These are phyloP conservation scores for Periophthalmodon schlosseri DNA, from an alignment of 2,113 vertebrate species.

Conservation along the genomic window DNA sequence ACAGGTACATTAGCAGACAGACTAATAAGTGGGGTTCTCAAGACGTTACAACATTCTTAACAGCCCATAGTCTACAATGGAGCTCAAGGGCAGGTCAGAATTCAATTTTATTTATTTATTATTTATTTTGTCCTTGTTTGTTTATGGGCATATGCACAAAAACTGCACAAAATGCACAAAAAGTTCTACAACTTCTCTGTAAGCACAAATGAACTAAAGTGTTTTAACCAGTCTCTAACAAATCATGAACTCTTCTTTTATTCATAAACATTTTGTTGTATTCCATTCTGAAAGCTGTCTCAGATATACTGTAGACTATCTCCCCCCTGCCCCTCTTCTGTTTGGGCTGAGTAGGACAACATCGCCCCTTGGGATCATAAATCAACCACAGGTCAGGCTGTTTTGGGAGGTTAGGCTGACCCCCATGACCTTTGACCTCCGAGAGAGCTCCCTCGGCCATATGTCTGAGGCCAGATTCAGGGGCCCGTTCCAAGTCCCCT, in stretches of 20 bases:
- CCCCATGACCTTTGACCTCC: slow-evolving; percentile 58
- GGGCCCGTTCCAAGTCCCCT: slow-evolving; percentile 45
- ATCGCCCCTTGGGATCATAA: slow-evolving; percentile 62
- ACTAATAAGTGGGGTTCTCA: too few relatives aligned
- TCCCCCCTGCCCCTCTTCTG: slow-evolving; percentile 34
- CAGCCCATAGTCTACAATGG: too few relatives aligned
- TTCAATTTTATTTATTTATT: too few relatives aligned
- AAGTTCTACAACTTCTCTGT: too few relatives aligned
- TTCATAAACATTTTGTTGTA: background rate
- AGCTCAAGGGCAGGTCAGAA: too few relatives aligned
- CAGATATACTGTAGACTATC: slow-evolving; percentile 56
- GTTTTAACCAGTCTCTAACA: background rate
- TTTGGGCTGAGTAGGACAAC: slow-evolving; percentile 41
- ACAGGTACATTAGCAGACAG: too few relatives aligned
- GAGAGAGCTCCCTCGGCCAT: slow-evolving; percentile 51
- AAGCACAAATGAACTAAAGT: too few relatives aligned
- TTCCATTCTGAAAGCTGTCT: slow-evolving; percentile 18
- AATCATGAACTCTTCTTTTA: slow-evolving; percentile 16
- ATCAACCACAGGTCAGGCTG: slow-evolving; percentile 60
- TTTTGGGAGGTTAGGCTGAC: slow-evolving; percentile 64
- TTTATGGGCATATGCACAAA: too few relatives aligned
- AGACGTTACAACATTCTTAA: too few relatives aligned
- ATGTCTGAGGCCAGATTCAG: slow-evolving; percentile 45
- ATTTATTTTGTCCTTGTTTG: too few relatives aligned
- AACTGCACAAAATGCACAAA: too few relatives aligned